Percentiles rank a stretch among this genome's conserved stretches.
These are phyloP conservation scores for Ia io DNA, from an alignment of 2,113 vertebrate species.

Conservation along the genomic window DNA sequence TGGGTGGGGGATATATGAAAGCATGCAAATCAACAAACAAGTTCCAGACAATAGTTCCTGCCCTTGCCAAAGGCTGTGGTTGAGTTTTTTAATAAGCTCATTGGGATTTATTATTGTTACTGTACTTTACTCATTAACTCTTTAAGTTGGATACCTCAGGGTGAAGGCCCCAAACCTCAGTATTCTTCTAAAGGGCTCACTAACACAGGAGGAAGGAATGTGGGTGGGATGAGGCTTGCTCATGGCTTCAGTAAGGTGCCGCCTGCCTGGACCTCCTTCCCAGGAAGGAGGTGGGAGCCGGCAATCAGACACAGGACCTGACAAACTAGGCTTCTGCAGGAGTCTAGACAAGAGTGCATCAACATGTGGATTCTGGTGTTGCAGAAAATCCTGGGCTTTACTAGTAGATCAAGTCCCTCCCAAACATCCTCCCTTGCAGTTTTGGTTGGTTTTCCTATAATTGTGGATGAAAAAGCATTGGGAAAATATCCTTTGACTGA, in stretches of 20 bases:
- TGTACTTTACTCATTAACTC: slow-evolving; percentile 58
- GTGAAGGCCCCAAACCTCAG: slow-evolving; percentile 38
- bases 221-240: background rate
- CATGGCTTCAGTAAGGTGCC: background rate
- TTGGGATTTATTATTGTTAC: slow-evolving; percentile 64
- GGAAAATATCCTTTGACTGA: background rate
- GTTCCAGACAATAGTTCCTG: slow-evolving; percentile 59
- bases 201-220: background rate
- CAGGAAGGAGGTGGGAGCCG: background rate
- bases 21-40: slow-evolving; percentile 55
- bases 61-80: slow-evolving; percentile 67
- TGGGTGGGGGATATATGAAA: background rate
- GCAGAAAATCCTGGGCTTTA: background rate
- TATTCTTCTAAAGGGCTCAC: slow-evolving; percentile 25
- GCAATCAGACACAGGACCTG: too few species aligned
- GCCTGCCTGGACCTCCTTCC: background rate
- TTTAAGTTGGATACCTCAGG: slow-evolving; percentile 57
- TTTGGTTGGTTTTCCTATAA: background rate
- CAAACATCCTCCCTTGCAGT: background rate
- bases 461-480: background rate
- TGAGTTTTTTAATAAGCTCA: slow-evolving; percentile 53
- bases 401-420: background rate
- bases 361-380: background rate
- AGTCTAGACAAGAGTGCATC: background rate
- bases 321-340: background rate